Evolutionary conservation across 2,113 vertebrate genomes (phyloP), one percentile per base, ranked within the genome.

Genomic region (Struthio camelus): DNA sequence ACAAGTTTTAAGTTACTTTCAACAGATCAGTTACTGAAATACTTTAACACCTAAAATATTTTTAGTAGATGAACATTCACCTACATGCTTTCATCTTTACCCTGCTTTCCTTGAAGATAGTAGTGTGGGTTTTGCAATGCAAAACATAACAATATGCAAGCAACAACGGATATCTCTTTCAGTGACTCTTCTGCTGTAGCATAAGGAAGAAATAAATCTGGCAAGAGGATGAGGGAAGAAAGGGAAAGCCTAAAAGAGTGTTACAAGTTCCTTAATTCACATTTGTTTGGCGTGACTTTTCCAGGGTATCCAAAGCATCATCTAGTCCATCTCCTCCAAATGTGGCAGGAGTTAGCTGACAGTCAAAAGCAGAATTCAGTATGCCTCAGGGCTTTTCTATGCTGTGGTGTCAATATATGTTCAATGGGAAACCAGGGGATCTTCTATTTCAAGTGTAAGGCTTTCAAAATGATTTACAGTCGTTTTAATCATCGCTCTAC

Each of bases 1-100:
- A 51, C 67, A 78, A 87, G 93, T 91, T 95, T 97, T 67, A 64
- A 75, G 75, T 97, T 95, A 83, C 96, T 96, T 95, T 95, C 66
- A 96, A 67, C 58, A 94, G 85, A 93, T 94, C 75, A 94, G 81
- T 85, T 87, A 91, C 87, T 85, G 78, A 83, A 91, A 90, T 92
- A 92, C 71, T 92, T 93, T 75, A 87, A 27, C 78, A 66, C 81
- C 79, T 87, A 64, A 82, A 80, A 91, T 77, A 79, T 53, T 95
- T 89, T 70, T 70, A 92, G 87, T 84, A 96, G 78, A 92, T 23
- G 70, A 91, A 82, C 1, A 0, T 44, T 89, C 70, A 89, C 89
- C 81, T 89, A 66, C 42, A 34, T 0, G 0, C 27, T 94, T 87
- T 64, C 38, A 73, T 84, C 58, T 73, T 38, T 48, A n/a, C 11